A percentile compares a stretch with the other conserved stretches of the same genome.
phyloP scores from a whole-genome alignment of 2,113 vertebrate genomes.

The Phodopus roborovskii region DNA sequence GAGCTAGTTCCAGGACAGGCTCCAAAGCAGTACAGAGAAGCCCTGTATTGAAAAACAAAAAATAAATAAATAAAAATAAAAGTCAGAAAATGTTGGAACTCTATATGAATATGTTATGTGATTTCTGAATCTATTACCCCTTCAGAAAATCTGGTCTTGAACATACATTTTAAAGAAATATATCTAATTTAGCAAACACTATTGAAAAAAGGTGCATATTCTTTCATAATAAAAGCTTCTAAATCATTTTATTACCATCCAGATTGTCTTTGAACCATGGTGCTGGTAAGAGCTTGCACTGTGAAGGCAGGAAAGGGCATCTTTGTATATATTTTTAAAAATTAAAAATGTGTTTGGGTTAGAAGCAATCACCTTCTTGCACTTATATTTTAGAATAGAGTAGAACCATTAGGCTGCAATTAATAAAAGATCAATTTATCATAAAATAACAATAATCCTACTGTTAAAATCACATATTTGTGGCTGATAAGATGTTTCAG shows the following conservation, averaged over 20 bases:
- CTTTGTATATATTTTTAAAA: conserved; percentile 56
- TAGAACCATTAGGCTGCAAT: conserved; percentile 11
- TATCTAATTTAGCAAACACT: conserved; percentile 56
- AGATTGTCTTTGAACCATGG: conserved; percentile 68
- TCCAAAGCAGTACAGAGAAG: too few species aligned
- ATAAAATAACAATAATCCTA: conserved; percentile 8
- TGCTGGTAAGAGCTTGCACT: conserved; percentile 59
- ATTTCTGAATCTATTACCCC: conserved; percentile 66
- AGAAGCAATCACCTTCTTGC: conserved; percentile 54
- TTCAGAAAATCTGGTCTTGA: conserved; percentile 42
- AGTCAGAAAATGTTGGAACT: conserved; percentile 45
- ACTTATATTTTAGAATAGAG: conserved; percentile 47
- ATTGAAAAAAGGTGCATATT: background rate
- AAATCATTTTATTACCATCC: conserved; percentile 59
- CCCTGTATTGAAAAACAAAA: too few species aligned
- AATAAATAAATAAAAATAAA: background rate
- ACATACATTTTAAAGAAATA: conserved; percentile 62
- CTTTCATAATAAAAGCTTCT: conserved; percentile 65
- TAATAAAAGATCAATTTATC: conserved; percentile 28
- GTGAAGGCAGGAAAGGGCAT: conserved; percentile 21
- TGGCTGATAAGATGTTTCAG: background rate
- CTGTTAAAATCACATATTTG: background rate
- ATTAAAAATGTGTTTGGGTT: conserved; percentile 59
- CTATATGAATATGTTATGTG: background rate
- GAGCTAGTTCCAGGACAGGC: too few species aligned